Conservation (phyloP, 2,888 invertebrate species). For the Chaetogeoica ovagalla region DNA sequence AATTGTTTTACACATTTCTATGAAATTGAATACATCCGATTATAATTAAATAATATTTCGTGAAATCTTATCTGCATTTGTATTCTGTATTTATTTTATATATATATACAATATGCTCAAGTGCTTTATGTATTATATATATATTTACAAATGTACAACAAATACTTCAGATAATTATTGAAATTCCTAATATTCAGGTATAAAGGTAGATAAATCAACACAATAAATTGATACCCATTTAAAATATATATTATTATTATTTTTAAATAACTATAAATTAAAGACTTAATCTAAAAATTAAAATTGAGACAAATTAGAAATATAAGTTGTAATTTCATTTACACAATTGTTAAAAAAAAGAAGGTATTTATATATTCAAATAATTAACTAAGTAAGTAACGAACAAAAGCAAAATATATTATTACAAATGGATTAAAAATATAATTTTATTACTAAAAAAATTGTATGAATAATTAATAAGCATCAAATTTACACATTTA, state of each 20-base stretch:
- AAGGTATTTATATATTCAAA: slow-evolving; percentile 14
- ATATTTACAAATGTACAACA: too few relatives aligned
- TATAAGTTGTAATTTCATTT: slow-evolving; percentile 25
- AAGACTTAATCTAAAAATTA: slow-evolving; percentile 39
- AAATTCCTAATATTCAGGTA: not conserved
- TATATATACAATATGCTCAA: not conserved
- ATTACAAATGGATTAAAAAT: slow-evolving; percentile 38
- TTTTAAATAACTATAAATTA: slow-evolving; percentile 39
- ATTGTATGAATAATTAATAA: slow-evolving; percentile 42
- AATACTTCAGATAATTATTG: not conserved
- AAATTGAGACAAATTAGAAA: slow-evolving; percentile 42
- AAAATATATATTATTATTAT: slow-evolving; percentile 36
- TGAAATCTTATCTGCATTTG: too few relatives aligned
- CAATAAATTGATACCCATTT: slow-evolving; percentile 41
- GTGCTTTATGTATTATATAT: too few relatives aligned
- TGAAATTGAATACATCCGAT: too few relatives aligned
- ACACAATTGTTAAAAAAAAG: slow-evolving; percentile 36
- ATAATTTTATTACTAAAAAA: slow-evolving; percentile 20
- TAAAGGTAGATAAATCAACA: slow-evolving; percentile 18
- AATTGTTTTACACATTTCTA: too few relatives aligned
- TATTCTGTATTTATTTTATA: too few relatives aligned
- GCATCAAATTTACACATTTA: slow-evolving; percentile 48
- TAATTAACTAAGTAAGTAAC: slow-evolving; percentile 44
- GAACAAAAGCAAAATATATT: slow-evolving; percentile 28
- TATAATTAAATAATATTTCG: too few relatives aligned